phyloP scores from a whole-genome alignment of 2,888 invertebrate genomes.

The Lochmaea crataegi region DNA sequence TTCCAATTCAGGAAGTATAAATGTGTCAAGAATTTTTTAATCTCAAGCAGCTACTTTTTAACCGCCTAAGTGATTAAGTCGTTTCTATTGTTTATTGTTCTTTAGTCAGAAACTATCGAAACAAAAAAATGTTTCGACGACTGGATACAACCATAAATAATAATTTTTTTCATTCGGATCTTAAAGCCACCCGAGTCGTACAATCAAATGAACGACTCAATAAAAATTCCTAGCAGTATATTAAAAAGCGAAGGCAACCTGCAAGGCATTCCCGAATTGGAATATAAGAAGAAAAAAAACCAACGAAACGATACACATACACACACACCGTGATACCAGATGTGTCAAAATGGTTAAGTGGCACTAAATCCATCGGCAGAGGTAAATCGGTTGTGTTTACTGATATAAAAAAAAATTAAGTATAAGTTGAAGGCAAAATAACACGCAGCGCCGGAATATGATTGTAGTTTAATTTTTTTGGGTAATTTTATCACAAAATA shows the following conservation, averaged over 20 bases:
- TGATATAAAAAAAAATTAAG: slow-evolving; percentile 4
- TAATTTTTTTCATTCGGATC: slow-evolving; percentile 5
- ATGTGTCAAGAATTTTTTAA: too few species aligned
- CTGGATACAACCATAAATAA: slow-evolving; percentile 12
- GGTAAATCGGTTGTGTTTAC: slow-evolving; percentile 33
- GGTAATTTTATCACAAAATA: too few species aligned
- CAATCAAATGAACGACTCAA: slow-evolving; percentile 17
- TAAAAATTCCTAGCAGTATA: slow-evolving; percentile 37
- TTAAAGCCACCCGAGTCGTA: slow-evolving; percentile 26
- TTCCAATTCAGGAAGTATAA: too few species aligned
- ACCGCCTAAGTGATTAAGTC: too few species aligned
- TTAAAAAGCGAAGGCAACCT: slow-evolving; percentile 29
- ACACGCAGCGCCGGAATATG: neutral
- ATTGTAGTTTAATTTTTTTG: neutral
- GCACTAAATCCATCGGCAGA: slow-evolving; percentile 36
- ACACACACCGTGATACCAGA: slow-evolving; percentile 34
- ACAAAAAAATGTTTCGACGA: neutral
- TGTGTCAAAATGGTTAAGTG: slow-evolving; percentile 39
- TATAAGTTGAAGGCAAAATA: slow-evolving; percentile 6
- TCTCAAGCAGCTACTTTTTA: too few species aligned
- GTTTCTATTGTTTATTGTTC: neutral
- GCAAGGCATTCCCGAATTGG: slow-evolving; percentile 21
- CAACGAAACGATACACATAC: slow-evolving; percentile 27
- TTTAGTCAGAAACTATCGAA: neutral
- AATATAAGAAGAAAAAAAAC: slow-evolving; percentile 21